Base-by-base conservation (phyloP, 2,888 invertebrate genomes). In the Coecobrya sp. region DNA sequence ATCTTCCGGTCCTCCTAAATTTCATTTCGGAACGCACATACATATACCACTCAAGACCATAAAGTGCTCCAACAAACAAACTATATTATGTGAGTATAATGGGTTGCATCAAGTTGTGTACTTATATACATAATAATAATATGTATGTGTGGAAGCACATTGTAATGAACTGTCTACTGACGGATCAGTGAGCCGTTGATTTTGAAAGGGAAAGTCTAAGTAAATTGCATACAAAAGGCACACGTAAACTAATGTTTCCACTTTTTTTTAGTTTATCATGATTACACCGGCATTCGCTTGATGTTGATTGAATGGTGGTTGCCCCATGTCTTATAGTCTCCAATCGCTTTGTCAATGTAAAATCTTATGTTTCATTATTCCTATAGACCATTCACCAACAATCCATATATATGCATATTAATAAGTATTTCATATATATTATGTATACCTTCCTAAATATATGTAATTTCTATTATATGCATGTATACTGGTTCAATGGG, bases 1-100 rank as follows among this genome's bases (percentile, higher is more conserved):
- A 89, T 85, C 84, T 84, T 85, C 84, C 89, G 59, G 76, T 70
- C 27, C 27, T 36, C 73, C 52, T 55, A 70, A 45, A 89, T 84
- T 68, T 68, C n/a, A 62, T 30, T 55, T 55, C 25, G 45, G 22
- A 49, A 36, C 68, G 52, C 27, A 81, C 25, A 76, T n/a, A 13
- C 52, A 70, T n/a, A 5, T 25, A 30, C 3, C 36, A 0, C 68
- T 68, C 16, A 68, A 36, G 68, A 30, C 68, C 36, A 68, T n/a
- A 11, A 1, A 45, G 42, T n/a, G 10, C 49, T 7, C 49, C 36
- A 7, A 36, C 36, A 36, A 36, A 36, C 55, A 19, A 19, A 55
- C 55, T 55, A 4, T 13, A 16, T 3, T 3, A 55, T 19, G 19
- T 19, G 55, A 2, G 19, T n/a, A n/a, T n/a, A 7, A 55, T 55